Evolutionary conservation across 2,888 invertebrate genomes (phyloP), one percentile per base, ranked within the genome.

Genomic region (Actias luna): DNA sequence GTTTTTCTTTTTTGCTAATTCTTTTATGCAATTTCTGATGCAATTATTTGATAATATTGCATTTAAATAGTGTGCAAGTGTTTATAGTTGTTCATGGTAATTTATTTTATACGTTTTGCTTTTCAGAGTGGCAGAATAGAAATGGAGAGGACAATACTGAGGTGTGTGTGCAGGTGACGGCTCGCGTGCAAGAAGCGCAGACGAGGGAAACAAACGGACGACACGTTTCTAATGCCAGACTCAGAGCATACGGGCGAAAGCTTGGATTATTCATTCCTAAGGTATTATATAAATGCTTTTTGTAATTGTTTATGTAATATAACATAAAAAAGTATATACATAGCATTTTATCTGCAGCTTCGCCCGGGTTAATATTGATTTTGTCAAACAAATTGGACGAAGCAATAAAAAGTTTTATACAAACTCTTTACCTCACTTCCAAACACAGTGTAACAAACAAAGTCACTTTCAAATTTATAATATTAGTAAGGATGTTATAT

Each of bases 221-320:
- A 50, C 82, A 82, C 61, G 80, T 79, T 0, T 83, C 84, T 76
- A 92, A 92, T 73, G 84, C 89, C 1, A 75, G 92, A 33, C 79
- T 92, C 3, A 77, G 88, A 62, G 91, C 91, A 1, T 89, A 86
- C 71, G 92, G 92, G 1, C 79, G 89, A 69, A 93, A 92, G 70
- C 85, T 93, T 29, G 85, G 89, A 35, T 81, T 93, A 70, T 87
- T 91, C 77, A 93, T 93, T 81, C 93, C 93, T 75, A 92, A 92
- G 88, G 93, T 93, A 71, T n/a, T 39, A 35, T 39, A 1, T n/a
- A n/a, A n/a, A 39, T 39, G 0, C n/a, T n/a, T 5, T n/a, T 39
- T 36, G 2, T 36, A 36, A 36, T 35, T 7, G 10, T 14, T 14
- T 35, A 14, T 35, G 12, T 10, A 14, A 35, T 35, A 10, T 35